Percentiles rank a stretch among this genome's conserved stretches.
Evolutionary conservation across 2,888 invertebrate genomes (phyloP).

Genomic region (Chouioia cunea): DNA sequence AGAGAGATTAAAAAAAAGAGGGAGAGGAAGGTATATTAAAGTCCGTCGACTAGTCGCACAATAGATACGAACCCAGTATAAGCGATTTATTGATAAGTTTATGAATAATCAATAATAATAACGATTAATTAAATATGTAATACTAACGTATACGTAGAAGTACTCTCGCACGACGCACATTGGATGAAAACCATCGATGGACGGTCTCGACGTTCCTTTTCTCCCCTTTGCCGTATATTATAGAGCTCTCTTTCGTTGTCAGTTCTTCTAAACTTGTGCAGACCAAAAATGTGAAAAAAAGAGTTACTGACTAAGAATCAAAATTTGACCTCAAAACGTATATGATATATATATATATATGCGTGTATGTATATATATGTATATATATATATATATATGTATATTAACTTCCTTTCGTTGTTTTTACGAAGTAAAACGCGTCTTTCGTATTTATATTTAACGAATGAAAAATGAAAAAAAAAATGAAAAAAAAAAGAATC

Average conservation of each 20-base stretch:
- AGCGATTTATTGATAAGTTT: constrained; percentile 24
- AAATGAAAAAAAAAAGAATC: constrained; percentile 7
- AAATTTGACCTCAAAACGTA: constrained; percentile 34
- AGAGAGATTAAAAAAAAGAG: constrained; percentile 10
- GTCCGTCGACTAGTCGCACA: constrained; percentile 47
- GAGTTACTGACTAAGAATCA: constrained; percentile 33
- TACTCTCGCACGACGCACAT: constrained; percentile 41
- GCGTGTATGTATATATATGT: no score
- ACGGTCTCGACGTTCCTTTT: constrained; percentile 2
- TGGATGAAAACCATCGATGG: constrained; percentile 16
- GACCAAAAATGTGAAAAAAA: constrained; percentile 19
- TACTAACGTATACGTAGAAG: constrained; percentile 28
- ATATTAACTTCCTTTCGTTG: constrained; percentile 23
- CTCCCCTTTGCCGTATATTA: background rate
- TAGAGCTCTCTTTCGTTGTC: no score
- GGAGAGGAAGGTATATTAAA: background rate
- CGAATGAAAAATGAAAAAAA: background rate
- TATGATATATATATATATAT: no score
- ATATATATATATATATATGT: no score
- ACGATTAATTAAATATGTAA: constrained; percentile 8
- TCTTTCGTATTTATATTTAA: constrained; percentile 7
- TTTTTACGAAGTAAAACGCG: constrained; percentile 21
- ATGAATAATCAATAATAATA: constrained; percentile 13
- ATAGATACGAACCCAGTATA: constrained; percentile 41
- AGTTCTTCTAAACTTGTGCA: background rate